phyloP scores from a whole-genome alignment of 2,113 vertebrate genomes.

The Neolamprologus kungweensis region DNA sequence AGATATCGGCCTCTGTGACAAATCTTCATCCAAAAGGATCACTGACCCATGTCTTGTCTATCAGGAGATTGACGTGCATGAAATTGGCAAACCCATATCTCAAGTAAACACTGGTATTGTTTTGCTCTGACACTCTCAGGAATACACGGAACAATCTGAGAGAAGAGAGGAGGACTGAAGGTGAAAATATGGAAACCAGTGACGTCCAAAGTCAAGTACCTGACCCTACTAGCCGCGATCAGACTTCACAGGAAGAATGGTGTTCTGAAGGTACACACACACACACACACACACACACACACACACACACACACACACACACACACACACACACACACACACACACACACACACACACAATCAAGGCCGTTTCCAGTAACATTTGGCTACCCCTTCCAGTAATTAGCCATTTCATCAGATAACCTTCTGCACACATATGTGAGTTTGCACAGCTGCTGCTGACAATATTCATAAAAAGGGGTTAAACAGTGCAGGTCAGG shows the following conservation, averaged over 20 bases:
- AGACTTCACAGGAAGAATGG: conserved; percentile 4
- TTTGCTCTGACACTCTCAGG: not conserved
- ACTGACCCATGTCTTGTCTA: not conserved
- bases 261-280: not conserved
- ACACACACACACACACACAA: not conserved
- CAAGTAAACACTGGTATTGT: not conserved
- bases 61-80: not conserved
- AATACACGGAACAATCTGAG: not conserved
- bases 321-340: not conserved
- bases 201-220: conserved; percentile 1
- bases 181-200: not conserved
- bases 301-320: not conserved
- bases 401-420: not conserved
- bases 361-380: not conserved
- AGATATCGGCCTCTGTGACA: not conserved
- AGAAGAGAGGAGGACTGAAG: not conserved
- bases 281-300: not conserved
- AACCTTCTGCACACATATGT: not conserved
- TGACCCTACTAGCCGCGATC: not conserved
- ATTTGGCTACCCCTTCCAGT: conserved; percentile 10
- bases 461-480: not conserved
- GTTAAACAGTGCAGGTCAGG: not conserved
- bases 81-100: not conserved
- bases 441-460: not conserved
- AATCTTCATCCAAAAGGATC: not conserved